These are phyloP conservation scores for Parus major DNA, from an alignment of 2,113 vertebrate species.

Conservation along the genomic window DNA sequence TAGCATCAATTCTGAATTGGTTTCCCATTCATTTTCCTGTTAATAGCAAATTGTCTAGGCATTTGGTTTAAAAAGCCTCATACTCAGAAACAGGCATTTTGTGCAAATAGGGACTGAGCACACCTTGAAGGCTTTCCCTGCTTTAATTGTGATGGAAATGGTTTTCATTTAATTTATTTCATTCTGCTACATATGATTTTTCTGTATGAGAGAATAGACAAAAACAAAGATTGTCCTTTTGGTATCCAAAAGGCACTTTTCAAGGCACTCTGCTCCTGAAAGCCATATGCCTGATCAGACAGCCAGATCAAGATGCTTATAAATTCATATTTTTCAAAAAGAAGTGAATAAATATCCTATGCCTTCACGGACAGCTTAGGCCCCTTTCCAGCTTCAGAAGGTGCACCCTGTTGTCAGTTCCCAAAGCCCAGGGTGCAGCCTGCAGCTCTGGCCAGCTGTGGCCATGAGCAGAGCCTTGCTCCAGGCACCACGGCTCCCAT, in stretches of 20 bases:
- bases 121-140: neutral
- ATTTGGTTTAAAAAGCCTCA: neutral
- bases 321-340: neutral
- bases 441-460: neutral
- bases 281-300: neutral
- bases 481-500: rapidly evolving
- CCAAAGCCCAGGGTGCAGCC: neutral
- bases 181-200: neutral
- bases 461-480: neutral
- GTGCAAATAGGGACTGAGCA: neutral
- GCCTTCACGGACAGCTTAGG: neutral
- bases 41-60: neutral
- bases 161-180: neutral
- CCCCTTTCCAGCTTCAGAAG: neutral
- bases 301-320: neutral
- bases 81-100: neutral
- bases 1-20: neutral
- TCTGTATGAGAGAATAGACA: neutral
- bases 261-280: neutral
- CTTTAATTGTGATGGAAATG: neutral
- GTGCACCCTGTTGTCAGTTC: neutral
- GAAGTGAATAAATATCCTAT: neutral
- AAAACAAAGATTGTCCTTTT: neutral
- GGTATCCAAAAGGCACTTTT: neutral
- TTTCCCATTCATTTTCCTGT: neutral